Conservation (phyloP, 2,113 vertebrate species). For the Rhinogobius similis region DNA sequence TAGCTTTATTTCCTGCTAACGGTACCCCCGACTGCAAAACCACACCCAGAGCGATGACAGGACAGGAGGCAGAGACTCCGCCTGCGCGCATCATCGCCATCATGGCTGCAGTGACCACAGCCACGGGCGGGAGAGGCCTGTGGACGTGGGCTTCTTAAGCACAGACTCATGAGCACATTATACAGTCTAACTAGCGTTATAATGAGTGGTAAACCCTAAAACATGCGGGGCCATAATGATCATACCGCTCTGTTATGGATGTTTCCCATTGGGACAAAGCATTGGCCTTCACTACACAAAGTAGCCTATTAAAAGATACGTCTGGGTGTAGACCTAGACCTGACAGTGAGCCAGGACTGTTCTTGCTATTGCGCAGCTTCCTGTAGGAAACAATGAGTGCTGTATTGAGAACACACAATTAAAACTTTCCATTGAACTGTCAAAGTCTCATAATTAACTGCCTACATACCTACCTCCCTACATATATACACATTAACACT, state of each 20-base stretch:
- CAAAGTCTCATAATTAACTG: background rate
- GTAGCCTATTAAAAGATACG: too few relatives aligned
- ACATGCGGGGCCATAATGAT: too few relatives aligned
- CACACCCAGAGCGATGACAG: conserved; percentile 83
- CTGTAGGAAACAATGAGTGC: conserved; percentile 19
- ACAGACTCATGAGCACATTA: background rate
- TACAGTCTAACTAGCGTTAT: background rate
- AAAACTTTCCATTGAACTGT: conserved; percentile 6
- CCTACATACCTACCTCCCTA: too few relatives aligned
- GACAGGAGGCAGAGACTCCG: conserved; percentile 70
- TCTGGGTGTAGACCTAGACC: background rate
- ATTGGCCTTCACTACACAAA: too few relatives aligned
- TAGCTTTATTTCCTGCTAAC: conserved; percentile 80
- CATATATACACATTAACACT: too few relatives aligned
- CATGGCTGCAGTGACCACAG: conserved; percentile 35
- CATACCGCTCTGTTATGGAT: background rate
- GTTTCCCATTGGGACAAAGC: background rate
- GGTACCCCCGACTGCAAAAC: conserved; percentile 79
- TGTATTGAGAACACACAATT: background rate
- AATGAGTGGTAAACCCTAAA: background rate
- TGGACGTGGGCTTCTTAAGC: background rate
- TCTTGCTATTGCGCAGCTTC: conserved; percentile 8
- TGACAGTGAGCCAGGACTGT: conserved; percentile 6
- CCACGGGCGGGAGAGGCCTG: background rate
- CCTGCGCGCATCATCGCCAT: conserved; percentile 56